These are phyloP conservation scores for Gila orcuttii DNA, from an alignment of 2,113 vertebrate species.

Conservation along the genomic window DNA sequence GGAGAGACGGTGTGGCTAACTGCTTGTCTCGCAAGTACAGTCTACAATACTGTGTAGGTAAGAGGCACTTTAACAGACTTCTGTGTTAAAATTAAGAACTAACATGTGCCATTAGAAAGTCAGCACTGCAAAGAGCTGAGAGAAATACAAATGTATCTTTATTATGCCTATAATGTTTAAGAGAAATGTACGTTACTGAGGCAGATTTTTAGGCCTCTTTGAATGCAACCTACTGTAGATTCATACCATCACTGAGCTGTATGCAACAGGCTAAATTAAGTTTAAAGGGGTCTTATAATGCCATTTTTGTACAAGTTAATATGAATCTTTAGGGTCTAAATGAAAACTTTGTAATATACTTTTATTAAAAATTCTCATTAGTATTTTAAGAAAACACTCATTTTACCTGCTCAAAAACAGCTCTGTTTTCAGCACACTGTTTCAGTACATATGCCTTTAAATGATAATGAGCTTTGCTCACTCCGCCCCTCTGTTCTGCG, in stretches of 20 bases:
- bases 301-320: too few species aligned
- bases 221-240: not conserved
- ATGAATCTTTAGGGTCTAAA: too few species aligned
- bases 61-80: constrained; percentile 5
- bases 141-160: not conserved
- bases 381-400: too few species aligned
- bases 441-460: too few species aligned
- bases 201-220: not conserved
- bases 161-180: not conserved
- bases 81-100: not conserved
- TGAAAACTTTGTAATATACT: too few species aligned
- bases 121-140: not conserved
- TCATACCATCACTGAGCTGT: not conserved
- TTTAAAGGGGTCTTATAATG: too few species aligned
- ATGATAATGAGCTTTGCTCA: too few species aligned
- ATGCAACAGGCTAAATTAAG: not conserved
- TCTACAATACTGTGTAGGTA: constrained; percentile 20
- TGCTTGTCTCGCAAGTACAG: not conserved
- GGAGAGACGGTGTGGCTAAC: constrained; percentile 9
- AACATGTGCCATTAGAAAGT: not conserved
- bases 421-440: too few species aligned
- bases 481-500: too few species aligned
- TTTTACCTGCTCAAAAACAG: too few species aligned
- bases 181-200: not conserved
- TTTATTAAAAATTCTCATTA: too few species aligned